Conservation (phyloP, 1,140 invertebrate genomes). For the Nasonia longicornis region DNA sequence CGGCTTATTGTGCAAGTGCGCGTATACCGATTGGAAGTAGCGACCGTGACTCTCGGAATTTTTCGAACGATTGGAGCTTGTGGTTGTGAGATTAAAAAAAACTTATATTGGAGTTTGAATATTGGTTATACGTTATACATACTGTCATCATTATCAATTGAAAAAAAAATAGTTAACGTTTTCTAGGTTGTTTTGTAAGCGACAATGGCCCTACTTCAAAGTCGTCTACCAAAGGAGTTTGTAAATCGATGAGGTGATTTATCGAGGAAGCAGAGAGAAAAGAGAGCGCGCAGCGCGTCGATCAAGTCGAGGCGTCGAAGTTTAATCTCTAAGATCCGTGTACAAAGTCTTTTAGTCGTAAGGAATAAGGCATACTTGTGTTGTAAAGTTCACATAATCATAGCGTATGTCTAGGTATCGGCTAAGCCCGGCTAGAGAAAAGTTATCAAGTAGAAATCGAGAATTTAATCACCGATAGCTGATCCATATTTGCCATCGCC, state of each 20-base stretch:
- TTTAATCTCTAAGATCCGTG: slow-evolving; percentile 65
- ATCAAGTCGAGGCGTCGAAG: slow-evolving; percentile 42
- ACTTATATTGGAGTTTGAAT: slow-evolving; percentile 19
- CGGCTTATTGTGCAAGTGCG: neutral
- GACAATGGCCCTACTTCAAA: neutral
- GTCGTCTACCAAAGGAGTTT: slow-evolving; percentile 13
- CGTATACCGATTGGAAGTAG: slow-evolving; percentile 19
- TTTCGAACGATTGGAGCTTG: slow-evolving; percentile 20
- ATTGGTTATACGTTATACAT: neutral
- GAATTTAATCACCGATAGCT: slow-evolving; percentile 67
- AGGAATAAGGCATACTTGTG: slow-evolving; percentile 63
- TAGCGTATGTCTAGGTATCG: slow-evolving; percentile 65
- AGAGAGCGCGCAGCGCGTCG: slow-evolving; percentile 18
- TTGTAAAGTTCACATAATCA: slow-evolving; percentile 71
- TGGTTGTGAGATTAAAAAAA: slow-evolving; percentile 20
- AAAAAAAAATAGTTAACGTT: neutral
- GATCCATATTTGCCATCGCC: slow-evolving; percentile 64
- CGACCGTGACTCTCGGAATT: slow-evolving; percentile 32
- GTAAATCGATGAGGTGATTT: neutral
- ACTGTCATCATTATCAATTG: neutral
- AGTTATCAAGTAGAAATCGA: slow-evolving; percentile 61
- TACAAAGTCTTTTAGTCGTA: slow-evolving; percentile 68
- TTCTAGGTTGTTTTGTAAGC: neutral
- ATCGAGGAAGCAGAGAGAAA: slow-evolving; percentile 16
- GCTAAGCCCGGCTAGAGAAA: slow-evolving; percentile 57